Conservation (phyloP, 1,140 invertebrate genomes). For the Solen grandis region DNA sequence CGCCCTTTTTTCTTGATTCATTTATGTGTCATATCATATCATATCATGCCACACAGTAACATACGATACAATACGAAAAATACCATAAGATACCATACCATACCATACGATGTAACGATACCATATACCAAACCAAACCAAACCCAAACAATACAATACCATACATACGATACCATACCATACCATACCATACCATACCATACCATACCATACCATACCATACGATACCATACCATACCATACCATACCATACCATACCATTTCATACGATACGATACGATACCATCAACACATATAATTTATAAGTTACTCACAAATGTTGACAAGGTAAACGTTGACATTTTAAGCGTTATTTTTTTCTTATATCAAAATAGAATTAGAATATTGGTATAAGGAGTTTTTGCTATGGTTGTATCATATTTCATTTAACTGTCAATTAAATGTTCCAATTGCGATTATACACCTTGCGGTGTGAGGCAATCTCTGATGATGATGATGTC, state of each 20-base stretch:
- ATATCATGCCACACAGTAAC: background rate
- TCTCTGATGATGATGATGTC: too few species aligned
- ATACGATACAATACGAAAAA: background rate
- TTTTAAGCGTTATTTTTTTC: too few species aligned
- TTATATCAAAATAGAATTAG: too few species aligned
- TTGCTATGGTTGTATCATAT: too few species aligned
- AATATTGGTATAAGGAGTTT: too few species aligned
- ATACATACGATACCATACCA: constrained; percentile 65
- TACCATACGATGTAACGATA: background rate
- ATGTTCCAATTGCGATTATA: too few species aligned
- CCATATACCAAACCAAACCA: background rate
- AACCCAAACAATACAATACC: constrained; percentile 9
- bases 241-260: constrained; percentile 62
- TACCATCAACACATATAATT: too few species aligned
- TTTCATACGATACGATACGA: constrained; percentile 52
- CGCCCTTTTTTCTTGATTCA: too few species aligned
- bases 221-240: constrained; percentile 62
- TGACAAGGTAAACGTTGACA: too few species aligned
- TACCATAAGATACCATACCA: background rate
- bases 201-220: constrained; percentile 63
- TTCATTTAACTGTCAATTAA: too few species aligned
- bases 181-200: constrained; percentile 66
- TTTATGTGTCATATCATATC: background rate
- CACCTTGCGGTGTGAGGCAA: too few species aligned
- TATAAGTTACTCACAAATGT: too few species aligned